These are phyloP conservation scores for Euthynnus affinis DNA, from an alignment of 2,797 vertebrate genomes.

Conservation along the genomic window DNA sequence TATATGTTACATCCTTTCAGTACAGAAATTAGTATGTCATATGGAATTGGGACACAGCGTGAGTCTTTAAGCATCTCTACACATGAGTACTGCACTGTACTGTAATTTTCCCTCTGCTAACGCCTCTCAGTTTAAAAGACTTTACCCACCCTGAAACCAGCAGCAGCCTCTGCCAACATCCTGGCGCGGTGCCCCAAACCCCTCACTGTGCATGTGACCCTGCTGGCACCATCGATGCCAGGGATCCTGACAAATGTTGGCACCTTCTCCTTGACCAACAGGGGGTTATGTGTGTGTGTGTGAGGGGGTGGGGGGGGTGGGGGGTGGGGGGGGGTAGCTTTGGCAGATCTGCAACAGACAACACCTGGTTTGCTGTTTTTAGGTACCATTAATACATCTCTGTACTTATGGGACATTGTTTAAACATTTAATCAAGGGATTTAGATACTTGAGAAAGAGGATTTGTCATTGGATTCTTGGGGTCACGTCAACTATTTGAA, in stretches of 20 bases:
- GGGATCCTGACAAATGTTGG: conserved; percentile 86
- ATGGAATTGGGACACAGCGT: not conserved
- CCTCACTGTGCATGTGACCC: conserved; percentile 82
- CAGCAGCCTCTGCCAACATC: conserved; percentile 72
- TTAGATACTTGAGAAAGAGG: conserved; percentile 59
- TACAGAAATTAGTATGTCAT: not conserved
- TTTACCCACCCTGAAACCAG: conserved; percentile 69
- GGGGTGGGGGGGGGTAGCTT: conserved; percentile 7
- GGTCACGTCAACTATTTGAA: conserved; percentile 66
- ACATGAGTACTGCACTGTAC: conserved; percentile 24
- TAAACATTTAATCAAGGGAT: conserved; percentile 73
- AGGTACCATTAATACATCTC: conserved; percentile 75
- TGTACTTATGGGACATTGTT: conserved; percentile 69
- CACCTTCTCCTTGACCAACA: conserved; percentile 82
- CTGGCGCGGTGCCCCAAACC: conserved; percentile 77
- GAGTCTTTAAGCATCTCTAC: conserved; percentile 3
- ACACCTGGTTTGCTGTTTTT: conserved; percentile 82
- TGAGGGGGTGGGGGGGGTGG: conserved; percentile 5
- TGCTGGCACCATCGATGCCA: conserved; percentile 78
- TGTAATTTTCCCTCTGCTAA: conserved; percentile 43
- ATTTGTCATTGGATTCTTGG: conserved; percentile 72
- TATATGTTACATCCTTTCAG: not conserved
- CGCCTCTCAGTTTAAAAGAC: conserved; percentile 64
- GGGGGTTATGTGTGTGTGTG: conserved; percentile 59
- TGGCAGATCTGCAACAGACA: conserved; percentile 68